These are phyloP conservation scores for Brachionus koreanus DNA, from an alignment of 1,140 invertebrate genomes.

Conservation along the genomic window DNA sequence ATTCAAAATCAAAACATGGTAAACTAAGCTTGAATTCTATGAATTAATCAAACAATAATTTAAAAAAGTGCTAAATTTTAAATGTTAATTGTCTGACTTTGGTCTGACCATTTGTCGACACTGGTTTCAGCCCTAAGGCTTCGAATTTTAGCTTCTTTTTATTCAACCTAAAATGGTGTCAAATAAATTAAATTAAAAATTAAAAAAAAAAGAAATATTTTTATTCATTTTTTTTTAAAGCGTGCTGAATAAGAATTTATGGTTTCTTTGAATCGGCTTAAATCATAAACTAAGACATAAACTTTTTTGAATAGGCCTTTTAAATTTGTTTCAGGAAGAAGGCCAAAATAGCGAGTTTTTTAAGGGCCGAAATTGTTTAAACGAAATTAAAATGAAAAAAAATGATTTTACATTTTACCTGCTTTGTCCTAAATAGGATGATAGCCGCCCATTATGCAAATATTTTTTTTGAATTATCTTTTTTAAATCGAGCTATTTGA, in stretches of 20 bases:
- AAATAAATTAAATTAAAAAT: not conserved
- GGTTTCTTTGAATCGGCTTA: not conserved
- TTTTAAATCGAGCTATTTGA: not conserved
- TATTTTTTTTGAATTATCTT: not conserved
- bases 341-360: not conserved
- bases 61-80: not conserved
- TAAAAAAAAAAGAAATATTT: not conserved
- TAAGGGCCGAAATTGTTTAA: not conserved
- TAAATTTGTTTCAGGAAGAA: not conserved
- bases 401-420: not conserved
- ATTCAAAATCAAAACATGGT: not conserved
- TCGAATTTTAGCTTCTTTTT: not conserved
- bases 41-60: not conserved
- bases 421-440: not conserved
- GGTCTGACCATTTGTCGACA: not conserved
- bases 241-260: not conserved
- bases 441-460: not conserved
- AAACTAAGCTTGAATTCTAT: not conserved
- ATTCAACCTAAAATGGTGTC: not conserved
- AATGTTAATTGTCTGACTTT: conserved; percentile 9
- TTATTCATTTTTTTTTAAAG: not conserved
- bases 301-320: not conserved
- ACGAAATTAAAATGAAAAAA: not conserved
- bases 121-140: not conserved
- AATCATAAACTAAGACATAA: not conserved